Percentiles rank a stretch among this genome's conserved stretches.
These are phyloP conservation scores for Ecliptopera silaceata DNA, from an alignment of 2,888 invertebrate genomes.

Conservation along the genomic window DNA sequence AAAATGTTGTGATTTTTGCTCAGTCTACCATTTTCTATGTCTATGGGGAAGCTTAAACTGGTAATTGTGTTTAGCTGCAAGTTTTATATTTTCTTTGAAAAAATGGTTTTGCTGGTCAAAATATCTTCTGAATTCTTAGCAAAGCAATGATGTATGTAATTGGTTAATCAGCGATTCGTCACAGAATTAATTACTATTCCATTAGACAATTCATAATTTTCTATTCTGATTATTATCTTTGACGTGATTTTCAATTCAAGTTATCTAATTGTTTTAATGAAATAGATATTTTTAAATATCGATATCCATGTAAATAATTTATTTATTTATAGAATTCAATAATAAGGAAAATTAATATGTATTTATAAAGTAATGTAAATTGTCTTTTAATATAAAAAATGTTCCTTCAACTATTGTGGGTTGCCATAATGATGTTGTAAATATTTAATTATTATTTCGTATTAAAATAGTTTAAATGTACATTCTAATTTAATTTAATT, in stretches of 20 bases:
- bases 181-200: constrained; percentile 12
- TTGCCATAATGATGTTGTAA: constrained; percentile 53
- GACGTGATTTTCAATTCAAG: constrained; percentile 1
- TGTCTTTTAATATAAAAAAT: constrained; percentile 42
- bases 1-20: no score
- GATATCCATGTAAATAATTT: constrained; percentile 47
- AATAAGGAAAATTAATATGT: constrained; percentile 38
- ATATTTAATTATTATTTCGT: constrained; percentile 40
- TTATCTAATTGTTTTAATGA: no score
- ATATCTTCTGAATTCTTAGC: not conserved
- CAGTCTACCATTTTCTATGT: no score
- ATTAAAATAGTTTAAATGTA: constrained; percentile 40
- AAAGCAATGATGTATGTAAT: constrained; percentile 16
- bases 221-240: no score
- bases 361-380: constrained; percentile 46
- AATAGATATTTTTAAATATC: not conserved
- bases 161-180: constrained; percentile 15
- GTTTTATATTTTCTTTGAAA: no score
- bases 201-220: no score
- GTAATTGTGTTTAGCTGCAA: no score
- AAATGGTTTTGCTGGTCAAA: no score
- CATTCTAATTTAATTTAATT: constrained; percentile 46
- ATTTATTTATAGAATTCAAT: constrained; percentile 61
- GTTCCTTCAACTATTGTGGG: constrained; percentile 53
- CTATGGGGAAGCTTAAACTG: no score